Base-by-base conservation (phyloP, 1,140 invertebrate genomes). In the Danaus plexippus region DNA sequence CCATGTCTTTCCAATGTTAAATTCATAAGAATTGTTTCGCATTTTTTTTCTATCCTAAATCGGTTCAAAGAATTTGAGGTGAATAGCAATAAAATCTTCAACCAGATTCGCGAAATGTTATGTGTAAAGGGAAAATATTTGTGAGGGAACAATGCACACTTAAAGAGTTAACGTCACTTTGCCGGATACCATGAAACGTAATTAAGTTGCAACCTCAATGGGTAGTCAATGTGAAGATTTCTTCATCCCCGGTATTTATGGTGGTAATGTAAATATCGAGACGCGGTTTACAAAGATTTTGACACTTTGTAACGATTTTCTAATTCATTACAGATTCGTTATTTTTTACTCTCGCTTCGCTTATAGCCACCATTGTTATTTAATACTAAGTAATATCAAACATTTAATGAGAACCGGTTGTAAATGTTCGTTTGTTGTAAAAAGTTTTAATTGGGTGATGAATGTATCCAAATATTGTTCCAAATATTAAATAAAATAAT, bases 131-230 rank as follows among this genome's bases (percentile, higher is more conserved):
- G 44, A 49, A 49, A 43, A 48, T 46, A 56, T 62, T 61, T 59
- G 51, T 43, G 42, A 52, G 45, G 56, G 58, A 65, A 65, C 66
- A 68, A 68, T 68, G 47, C 59, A 48, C 56, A 63, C 57, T 66
- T 64, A 68, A 57, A 52, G 43, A 50, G 57, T 71, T 71, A 63
- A 67, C 62, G 62, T 67, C 61, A 59, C 57, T 44, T 56, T 22
- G 47, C 56, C 47, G 56, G 56, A 59, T 62, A 58, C 57, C 59
- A 53, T 63, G 59, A 66, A 67, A 72, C 56, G 62, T 70, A 70
- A 78, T 74, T 75, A 78, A 71, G 69, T 68, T 70, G 57, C 67
- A 67, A 73, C 65, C 69, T 75, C 66, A 72, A 70, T 71, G 64
- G 54, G 61, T 58, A 68, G 60, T 55, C 64, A 67, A 64, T 60